A percentile compares a stretch with the other conserved stretches of the same genome.
Evolutionary conservation across 2,797 vertebrate species (phyloP).

Genomic region (Spea hammondii): DNA sequence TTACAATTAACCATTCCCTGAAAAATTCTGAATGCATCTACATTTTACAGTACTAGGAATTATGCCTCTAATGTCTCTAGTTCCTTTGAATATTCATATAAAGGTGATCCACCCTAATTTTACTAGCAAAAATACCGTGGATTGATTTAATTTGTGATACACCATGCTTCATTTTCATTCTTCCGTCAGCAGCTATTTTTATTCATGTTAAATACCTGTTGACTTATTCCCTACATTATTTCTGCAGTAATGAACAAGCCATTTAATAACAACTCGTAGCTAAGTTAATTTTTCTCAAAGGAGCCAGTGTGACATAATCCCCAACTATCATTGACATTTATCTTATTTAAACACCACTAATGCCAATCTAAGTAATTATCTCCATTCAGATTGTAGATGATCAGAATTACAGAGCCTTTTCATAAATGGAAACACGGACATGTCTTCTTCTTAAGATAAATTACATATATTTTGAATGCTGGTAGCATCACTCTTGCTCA

Average conservation of each 20-base stretch:
- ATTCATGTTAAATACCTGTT: background rate
- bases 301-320: background rate
- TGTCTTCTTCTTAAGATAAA: background rate
- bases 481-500: background rate
- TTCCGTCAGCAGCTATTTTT: background rate
- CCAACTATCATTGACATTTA: constrained; percentile 7
- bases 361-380: constrained; percentile 1
- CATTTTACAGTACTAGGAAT: too few species aligned
- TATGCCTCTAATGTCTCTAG: too few species aligned
- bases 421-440: background rate
- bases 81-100: too few species aligned
- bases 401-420: background rate
- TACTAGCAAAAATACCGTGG: too few species aligned
- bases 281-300: constrained; percentile 13
- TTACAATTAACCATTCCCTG: too few species aligned
- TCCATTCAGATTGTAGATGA: background rate
- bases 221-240: background rate
- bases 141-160: too few species aligned
- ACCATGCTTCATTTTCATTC: too few species aligned
- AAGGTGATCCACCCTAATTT: too few species aligned
- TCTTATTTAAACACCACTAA: constrained; percentile 2
- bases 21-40: too few species aligned
- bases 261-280: constrained; percentile 4
- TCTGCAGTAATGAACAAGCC: background rate
- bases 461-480: background rate